A percentile compares a stretch with the other conserved stretches of the same genome.
Evolutionary conservation across 2,888 invertebrate species (phyloP).

Genomic region (Bugulina stolonifera): DNA sequence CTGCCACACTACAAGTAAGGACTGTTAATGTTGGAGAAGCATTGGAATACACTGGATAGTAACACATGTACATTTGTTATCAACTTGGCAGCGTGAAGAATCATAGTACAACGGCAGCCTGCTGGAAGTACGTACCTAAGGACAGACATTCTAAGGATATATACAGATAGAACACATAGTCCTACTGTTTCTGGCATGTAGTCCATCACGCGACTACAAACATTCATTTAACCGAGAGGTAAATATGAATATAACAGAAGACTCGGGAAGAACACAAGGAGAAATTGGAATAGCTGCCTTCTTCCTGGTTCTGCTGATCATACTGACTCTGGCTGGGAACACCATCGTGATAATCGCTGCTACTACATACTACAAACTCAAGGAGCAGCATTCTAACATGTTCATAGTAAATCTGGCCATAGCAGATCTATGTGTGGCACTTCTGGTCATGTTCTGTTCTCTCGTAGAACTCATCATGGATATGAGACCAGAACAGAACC

Average conservation of each 20-base stretch:
- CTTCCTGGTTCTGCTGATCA: slow-evolving; percentile 34
- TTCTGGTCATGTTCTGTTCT: slow-evolving; percentile 41
- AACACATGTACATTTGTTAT: no score
- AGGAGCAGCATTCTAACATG: slow-evolving; percentile 38
- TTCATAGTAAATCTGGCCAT: slow-evolving; percentile 45
- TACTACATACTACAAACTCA: slow-evolving; percentile 31
- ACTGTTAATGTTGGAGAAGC: no score
- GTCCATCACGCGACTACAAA: no score
- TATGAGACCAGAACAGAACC: not conserved
- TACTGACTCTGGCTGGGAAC: slow-evolving; percentile 38
- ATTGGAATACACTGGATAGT: no score
- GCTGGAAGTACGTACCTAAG: no score
- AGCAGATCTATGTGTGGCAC: slow-evolving; percentile 39
- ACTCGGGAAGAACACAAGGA: not conserved
- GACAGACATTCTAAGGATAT: no score
- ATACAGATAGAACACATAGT: no score
- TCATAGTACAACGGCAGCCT: no score
- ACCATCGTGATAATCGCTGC: slow-evolving; percentile 39
- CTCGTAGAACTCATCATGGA: slow-evolving; percentile 35
- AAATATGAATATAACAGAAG: not conserved
- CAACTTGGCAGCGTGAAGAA: no score
- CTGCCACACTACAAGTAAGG: no score
- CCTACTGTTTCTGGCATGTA: no score
- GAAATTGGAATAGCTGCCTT: slow-evolving; percentile 32
- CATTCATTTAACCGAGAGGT: no score